Conservation (phyloP, 30 jellyfish, hydroid and myxozoan genomes). For the Hydractinia echinata region DNA sequence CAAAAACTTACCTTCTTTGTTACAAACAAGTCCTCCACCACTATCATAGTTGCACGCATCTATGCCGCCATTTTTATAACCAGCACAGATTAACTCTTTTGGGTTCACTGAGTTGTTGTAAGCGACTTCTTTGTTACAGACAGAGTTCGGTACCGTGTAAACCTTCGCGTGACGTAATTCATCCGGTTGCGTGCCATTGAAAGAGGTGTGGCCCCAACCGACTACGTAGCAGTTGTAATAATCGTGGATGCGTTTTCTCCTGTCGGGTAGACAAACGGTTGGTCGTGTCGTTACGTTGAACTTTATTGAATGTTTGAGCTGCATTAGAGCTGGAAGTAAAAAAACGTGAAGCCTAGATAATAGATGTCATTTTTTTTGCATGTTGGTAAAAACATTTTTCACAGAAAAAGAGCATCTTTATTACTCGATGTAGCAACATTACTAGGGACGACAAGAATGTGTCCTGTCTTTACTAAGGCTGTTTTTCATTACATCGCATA, state of each 20-base stretch:
- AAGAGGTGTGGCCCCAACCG: constrained; percentile 91
- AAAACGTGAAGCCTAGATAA: too few relatives aligned
- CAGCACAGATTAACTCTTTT: constrained; percentile 62
- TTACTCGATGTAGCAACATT: too few relatives aligned
- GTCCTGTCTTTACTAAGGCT: too few relatives aligned
- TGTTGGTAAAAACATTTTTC: too few relatives aligned
- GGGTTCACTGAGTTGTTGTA: constrained; percentile 55
- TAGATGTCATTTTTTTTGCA: too few relatives aligned
- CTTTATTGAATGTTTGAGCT: constrained; percentile 8
- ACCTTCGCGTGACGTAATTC: constrained; percentile 65
- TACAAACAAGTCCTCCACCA: constrained; percentile 88
- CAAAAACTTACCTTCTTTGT: constrained; percentile 26
- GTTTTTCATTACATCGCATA: too few relatives aligned
- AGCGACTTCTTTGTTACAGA: constrained; percentile 56
- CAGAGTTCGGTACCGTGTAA: constrained; percentile 43
- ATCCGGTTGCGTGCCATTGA: constrained; percentile 65
- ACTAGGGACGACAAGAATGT: too few relatives aligned
- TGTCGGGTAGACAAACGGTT: constrained; percentile 57
- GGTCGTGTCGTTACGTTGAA: background rate
- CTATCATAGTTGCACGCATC: constrained; percentile 97
- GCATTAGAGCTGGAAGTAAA: constrained; percentile 16
- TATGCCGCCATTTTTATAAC: constrained; percentile 70
- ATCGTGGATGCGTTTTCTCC: constrained; percentile 16
- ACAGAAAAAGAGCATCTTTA: too few relatives aligned
- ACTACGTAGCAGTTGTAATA: constrained; percentile 58